phyloP scores from a whole-genome alignment of 1,140 invertebrate genomes.

The Drosophila melanogaster region DNA sequence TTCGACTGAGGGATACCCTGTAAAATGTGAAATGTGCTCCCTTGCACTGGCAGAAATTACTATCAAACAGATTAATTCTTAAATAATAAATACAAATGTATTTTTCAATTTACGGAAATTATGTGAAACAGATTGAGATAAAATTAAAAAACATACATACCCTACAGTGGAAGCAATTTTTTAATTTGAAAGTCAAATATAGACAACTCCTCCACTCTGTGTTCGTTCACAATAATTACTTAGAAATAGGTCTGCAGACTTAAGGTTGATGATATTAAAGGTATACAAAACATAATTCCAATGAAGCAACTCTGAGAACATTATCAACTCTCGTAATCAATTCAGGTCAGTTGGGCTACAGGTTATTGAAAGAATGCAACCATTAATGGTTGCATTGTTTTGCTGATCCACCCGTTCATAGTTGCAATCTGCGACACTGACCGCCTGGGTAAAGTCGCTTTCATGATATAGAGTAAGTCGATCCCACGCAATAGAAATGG shows the following conservation, averaged over 20 bases:
- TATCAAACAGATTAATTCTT: too few species aligned
- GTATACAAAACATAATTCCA: neutral
- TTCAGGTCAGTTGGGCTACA: neutral
- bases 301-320: neutral
- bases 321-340: neutral
- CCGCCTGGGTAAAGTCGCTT: neutral
- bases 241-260: too few species aligned
- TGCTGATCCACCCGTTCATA: neutral
- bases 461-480: conserved; percentile 22
- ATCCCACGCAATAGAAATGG: conserved; percentile 31
- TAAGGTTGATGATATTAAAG: too few species aligned
- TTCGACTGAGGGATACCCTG: neutral
- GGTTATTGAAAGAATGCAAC: neutral
- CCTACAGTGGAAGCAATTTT: too few species aligned
- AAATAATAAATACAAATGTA: too few species aligned
- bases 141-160: too few species aligned
- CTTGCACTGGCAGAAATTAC: neutral
- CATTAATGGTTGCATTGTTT: conserved; percentile 14
- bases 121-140: too few species aligned
- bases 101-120: too few species aligned
- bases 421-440: conserved; percentile 10
- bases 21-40: neutral
- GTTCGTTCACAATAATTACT: too few species aligned
- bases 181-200: too few species aligned
- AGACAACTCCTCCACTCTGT: too few species aligned